Percentiles rank a stretch among this genome's conserved stretches.
Conservation (phyloP, 2,113 vertebrate species). For the Tursiops truncatus region DNA sequence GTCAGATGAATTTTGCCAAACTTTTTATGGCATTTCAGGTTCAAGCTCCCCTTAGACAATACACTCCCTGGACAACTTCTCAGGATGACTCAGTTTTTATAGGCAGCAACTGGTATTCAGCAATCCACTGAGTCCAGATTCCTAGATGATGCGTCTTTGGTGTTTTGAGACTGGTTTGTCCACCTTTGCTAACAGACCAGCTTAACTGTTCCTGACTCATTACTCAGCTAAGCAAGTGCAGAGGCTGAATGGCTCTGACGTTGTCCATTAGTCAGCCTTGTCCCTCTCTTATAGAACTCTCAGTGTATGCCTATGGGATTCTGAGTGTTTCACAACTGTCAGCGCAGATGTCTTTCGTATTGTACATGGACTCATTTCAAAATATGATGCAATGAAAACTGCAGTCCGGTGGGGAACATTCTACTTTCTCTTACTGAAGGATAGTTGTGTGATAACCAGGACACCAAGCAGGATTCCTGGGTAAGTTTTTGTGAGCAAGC, state of each 20-base stretch:
- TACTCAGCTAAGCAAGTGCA: background rate
- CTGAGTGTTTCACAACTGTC: background rate
- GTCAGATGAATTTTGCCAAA: background rate
- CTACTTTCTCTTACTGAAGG: background rate
- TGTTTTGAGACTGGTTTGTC: background rate
- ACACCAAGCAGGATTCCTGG: background rate
- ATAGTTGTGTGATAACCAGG: background rate
- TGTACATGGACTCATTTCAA: background rate
- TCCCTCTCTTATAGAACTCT: background rate
- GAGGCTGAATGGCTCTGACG: background rate
- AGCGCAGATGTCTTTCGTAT: background rate
- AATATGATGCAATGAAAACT: background rate
- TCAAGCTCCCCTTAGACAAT: background rate
- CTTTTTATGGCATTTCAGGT: background rate
- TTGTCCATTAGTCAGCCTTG: background rate
- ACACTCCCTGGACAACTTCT: background rate
- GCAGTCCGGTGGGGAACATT: background rate
- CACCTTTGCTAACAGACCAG: background rate
- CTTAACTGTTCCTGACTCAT: background rate
- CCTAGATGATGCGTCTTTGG: background rate
- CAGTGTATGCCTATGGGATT: background rate
- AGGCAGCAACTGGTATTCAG: background rate
- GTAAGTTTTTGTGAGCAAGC: background rate
- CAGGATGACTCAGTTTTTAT: background rate
- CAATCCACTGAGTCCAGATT: background rate